Evolutionary conservation across 2,797 vertebrate species (phyloP).

Genomic region (Squalus acanthias): DNA sequence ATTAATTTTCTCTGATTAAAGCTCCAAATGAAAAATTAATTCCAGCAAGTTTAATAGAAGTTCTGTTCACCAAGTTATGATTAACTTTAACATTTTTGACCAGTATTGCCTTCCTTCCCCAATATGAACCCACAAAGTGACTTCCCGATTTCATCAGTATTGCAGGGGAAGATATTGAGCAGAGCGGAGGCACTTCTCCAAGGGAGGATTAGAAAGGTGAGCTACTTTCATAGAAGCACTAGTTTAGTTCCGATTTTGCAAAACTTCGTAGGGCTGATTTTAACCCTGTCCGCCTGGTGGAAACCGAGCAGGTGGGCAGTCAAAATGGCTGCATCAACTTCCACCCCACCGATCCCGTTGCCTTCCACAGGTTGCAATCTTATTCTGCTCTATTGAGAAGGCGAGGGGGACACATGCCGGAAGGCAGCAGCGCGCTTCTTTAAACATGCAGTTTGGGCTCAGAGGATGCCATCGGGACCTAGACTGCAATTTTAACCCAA

Average conservation of each 20-base stretch:
- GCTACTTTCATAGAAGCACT: background rate
- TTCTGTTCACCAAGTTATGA: background rate
- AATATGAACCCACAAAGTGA: background rate
- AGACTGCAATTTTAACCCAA: background rate
- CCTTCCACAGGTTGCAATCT: background rate
- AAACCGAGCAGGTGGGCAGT: background rate
- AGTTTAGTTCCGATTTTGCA: background rate
- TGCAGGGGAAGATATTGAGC: background rate
- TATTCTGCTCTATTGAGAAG: background rate
- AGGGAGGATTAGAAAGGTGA: background rate
- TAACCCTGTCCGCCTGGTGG: background rate
- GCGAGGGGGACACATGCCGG: background rate
- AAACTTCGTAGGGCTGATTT: background rate
- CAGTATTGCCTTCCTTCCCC: background rate
- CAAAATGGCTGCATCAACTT: background rate
- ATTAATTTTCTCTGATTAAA: background rate
- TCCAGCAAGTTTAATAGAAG: background rate
- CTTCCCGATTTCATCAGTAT: background rate
- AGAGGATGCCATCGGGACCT: background rate
- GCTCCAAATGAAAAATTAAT: background rate
- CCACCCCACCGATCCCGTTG: background rate
- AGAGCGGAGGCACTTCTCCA: background rate
- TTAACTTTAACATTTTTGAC: background rate
- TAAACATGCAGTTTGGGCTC: background rate
- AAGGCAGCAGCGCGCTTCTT: too few relatives aligned